phyloP scores from a whole-genome alignment of 2,113 vertebrate genomes.

The Gavia stellata region DNA sequence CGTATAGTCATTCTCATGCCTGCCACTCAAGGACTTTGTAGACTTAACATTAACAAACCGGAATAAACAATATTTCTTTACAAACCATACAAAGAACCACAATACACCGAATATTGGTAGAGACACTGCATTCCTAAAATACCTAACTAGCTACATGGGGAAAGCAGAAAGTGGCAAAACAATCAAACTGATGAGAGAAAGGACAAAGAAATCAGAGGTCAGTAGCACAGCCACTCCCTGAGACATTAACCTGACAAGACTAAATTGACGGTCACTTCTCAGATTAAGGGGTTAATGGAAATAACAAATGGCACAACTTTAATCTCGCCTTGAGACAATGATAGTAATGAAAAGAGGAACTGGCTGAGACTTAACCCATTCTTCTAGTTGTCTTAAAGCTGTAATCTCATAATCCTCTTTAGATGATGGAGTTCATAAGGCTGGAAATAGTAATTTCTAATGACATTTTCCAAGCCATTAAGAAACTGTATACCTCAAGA shows the following conservation, averaged over 20 bases:
- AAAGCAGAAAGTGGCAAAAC: neutral
- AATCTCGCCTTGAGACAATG: conserved; percentile 15
- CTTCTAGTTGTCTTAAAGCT: conserved; percentile 38
- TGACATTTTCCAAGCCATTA: conserved; percentile 35
- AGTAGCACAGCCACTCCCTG: neutral
- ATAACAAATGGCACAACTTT: neutral
- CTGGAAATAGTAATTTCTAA: conserved; percentile 37
- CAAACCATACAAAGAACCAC: neutral
- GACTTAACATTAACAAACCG: neutral
- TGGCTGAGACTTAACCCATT: conserved; percentile 33
- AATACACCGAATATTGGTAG: neutral
- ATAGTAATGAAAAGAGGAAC: conserved; percentile 30
- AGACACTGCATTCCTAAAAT: neutral
- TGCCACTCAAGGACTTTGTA: neutral
- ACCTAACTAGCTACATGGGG: neutral
- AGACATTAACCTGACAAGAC: neutral
- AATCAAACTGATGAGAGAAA: neutral
- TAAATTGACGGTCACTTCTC: neutral
- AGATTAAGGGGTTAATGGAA: conserved; percentile 37
- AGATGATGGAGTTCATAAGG: neutral
- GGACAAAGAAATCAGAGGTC: neutral
- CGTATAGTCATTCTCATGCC: neutral
- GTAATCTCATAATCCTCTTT: conserved; percentile 63
- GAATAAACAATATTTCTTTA: neutral
- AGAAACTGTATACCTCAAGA: neutral